Evolutionary conservation across 2,888 invertebrate genomes (phyloP).

Genomic region (Esperia sulphurella): DNA sequence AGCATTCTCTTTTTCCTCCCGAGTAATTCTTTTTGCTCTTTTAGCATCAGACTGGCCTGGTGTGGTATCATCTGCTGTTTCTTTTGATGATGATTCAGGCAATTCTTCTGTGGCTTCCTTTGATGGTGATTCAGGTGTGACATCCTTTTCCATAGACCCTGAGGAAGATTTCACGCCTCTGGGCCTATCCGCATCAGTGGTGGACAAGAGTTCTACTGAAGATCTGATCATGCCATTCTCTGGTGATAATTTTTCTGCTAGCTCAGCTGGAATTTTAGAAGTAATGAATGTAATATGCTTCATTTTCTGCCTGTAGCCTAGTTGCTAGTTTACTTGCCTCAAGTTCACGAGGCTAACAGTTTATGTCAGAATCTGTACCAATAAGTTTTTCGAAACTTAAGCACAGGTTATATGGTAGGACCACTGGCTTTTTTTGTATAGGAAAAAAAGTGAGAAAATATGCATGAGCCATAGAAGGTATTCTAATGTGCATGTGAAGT

Average conservation of each 20-base stretch:
- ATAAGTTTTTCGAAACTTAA: too few species aligned
- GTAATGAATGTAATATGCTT: background rate
- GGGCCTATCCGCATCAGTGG: slow-evolving; percentile 84
- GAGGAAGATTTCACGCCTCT: slow-evolving; percentile 68
- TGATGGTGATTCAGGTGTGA: slow-evolving; percentile 7
- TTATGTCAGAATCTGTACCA: too few species aligned
- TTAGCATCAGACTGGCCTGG: slow-evolving; percentile 63
- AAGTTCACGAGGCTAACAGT: too few species aligned
- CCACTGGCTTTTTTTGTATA: too few species aligned
- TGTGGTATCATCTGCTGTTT: slow-evolving; percentile 45
- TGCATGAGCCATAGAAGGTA: too few species aligned
- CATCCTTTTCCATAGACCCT: slow-evolving; percentile 28
- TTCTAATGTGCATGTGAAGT: too few species aligned
- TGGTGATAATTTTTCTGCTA: slow-evolving; percentile 83
- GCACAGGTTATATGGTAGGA: too few species aligned
- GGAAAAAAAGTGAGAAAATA: too few species aligned
- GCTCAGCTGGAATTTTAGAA: slow-evolving; percentile 53
- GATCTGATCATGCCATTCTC: slow-evolving; percentile 87
- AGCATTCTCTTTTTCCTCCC: slow-evolving; percentile 82
- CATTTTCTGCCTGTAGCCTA: too few species aligned
- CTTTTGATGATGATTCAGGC: slow-evolving; percentile 20
- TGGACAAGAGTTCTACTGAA: slow-evolving; percentile 88
- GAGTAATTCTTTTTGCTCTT: slow-evolving; percentile 60
- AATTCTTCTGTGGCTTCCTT: slow-evolving; percentile 24
- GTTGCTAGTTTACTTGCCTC: too few species aligned